phyloP scores from a whole-genome alignment of 2,888 invertebrate species.

The Nomada hirtipes region DNA sequence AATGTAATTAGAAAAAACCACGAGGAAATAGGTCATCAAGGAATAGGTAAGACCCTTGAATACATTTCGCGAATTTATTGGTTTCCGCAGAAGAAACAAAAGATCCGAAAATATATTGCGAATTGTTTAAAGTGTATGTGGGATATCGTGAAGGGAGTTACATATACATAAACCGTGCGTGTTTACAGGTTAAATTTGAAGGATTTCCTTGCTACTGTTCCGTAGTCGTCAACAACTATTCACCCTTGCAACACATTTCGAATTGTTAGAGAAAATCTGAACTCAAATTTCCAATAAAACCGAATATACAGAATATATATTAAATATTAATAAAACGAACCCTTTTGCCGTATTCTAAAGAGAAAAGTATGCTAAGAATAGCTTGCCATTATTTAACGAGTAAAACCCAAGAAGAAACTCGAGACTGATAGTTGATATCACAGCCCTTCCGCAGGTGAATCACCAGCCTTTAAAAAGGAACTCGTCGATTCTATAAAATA shows the following conservation, averaged over 20 bases:
- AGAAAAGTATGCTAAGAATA: neutral
- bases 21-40: too few species aligned
- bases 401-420: constrained; percentile 17
- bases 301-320: neutral
- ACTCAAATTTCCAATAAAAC: neutral
- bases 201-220: neutral
- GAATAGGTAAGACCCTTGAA: too few species aligned
- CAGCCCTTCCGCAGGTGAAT: constrained; percentile 16
- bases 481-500: neutral
- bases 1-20: too few species aligned
- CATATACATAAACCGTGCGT: neutral
- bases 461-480: neutral
- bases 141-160: too few species aligned
- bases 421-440: constrained; percentile 5
- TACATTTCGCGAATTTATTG: too few species aligned
- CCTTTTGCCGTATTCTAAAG: neutral
- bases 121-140: too few species aligned
- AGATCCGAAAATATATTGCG: too few species aligned
- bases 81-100: too few species aligned
- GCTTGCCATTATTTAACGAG: neutral
- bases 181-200: constrained; percentile 6
- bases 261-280: neutral
- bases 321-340: neutral
- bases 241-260: neutral
- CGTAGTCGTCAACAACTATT: neutral